Base-by-base conservation (phyloP, 1,140 invertebrate genomes). In the Papilio machaon region DNA sequence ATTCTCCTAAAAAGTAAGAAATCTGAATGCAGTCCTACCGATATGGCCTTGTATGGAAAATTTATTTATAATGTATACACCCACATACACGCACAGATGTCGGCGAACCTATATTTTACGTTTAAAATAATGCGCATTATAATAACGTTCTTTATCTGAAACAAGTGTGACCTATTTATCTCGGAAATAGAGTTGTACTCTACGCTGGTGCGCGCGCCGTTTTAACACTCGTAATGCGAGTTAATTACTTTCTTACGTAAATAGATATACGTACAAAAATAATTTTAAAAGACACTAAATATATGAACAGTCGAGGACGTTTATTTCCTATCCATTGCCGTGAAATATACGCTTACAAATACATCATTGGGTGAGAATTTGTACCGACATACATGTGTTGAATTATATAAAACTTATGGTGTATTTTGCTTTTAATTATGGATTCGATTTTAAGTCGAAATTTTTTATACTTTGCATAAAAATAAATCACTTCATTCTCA, bases 91-190 rank as follows among this genome's bases (percentile, higher is more conserved):
- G 60, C 23, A 4, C 64, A 70, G 64, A 70, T 70, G 64, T 70
- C 13, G 19, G 23, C 9, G 13, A 35, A 70, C 10, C 23, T 10
- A 70, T 70, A 15, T 38, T 35, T 70, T 35, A 70, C 64, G 64
- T 70, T 70, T 70, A 67, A 64, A 67, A 67, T 67, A 70, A 70
- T 35, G 15, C 30, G 64, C 30, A 35, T 70, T 70, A 38, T 35
- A 70, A 70, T 70, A 70, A 38, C 64, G 64, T 70, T 35, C 13
- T 30, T 70, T 70, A 70, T 70, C 13, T 15, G 30, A 70, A 35
- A 70, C 64, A 70, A 38, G n/a, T 70, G 64, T 70, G 64, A 70
- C 64, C 64, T 70, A 35, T 70, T 38, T 70, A 70, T 70, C 30
- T 70, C 64, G 13, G 64, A 70, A 70, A 70, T 70, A 70, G 58